Evolutionary conservation across 2,888 invertebrate genomes (phyloP).

Genomic region (Bembecia ichneumoniformis): DNA sequence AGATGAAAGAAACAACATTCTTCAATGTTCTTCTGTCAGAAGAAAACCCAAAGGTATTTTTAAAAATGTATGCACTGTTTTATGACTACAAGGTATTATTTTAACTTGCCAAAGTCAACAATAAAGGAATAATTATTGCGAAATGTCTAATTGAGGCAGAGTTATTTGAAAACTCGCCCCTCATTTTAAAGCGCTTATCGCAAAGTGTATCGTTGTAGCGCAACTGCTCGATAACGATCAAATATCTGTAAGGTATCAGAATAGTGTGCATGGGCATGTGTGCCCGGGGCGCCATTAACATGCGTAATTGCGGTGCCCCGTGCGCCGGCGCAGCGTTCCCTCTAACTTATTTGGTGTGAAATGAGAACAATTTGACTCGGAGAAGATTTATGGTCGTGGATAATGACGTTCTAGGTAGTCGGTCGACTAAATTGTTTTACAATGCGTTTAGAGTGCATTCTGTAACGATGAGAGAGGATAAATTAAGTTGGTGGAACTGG

Average conservation of each 20-base stretch:
- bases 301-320: constrained; percentile 13
- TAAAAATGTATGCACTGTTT: too few species aligned
- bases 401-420: constrained; percentile 29
- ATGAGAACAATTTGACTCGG: constrained; percentile 52
- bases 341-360: constrained; percentile 65
- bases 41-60: too few species aligned
- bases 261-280: background rate
- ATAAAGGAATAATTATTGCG: too few species aligned
- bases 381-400: constrained; percentile 47
- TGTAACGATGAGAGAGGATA: too few species aligned
- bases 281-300: constrained; percentile 4
- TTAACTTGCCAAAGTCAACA: too few species aligned
- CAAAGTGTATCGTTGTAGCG: background rate
- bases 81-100: too few species aligned
- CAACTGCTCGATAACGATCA: background rate
- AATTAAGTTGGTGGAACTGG: too few species aligned
- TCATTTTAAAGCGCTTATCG: background rate
- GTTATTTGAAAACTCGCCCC: background rate
- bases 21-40: too few species aligned
- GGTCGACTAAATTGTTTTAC: constrained; percentile 21
- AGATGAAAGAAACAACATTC: too few species aligned
- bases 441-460: too few species aligned
- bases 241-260: background rate
- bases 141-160: too few species aligned
- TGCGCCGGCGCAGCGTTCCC: constrained; percentile 6